Evolutionary conservation across 2,888 invertebrate species (phyloP), one percentile per base, ranked within the genome.

Genomic region (Cyrtodaria siliqua): DNA sequence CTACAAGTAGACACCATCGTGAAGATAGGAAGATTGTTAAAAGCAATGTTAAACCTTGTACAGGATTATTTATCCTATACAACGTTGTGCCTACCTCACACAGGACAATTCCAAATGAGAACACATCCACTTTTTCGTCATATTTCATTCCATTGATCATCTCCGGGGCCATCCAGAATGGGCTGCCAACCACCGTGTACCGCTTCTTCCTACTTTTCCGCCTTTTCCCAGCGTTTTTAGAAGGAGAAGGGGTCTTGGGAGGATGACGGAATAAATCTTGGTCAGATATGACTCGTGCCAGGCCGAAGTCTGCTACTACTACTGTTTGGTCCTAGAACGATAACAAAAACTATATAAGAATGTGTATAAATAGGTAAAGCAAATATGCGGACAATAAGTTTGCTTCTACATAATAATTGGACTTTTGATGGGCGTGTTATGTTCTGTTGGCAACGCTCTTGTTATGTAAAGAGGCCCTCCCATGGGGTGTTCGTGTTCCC

Each of bases 151-250:
- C 98, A 92, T 97, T 97, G 97, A 98, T 97, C 98, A 98, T 98
- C 93, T 98, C 98, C 0, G 98, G 98, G 0, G 98, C 98, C 98
- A 98, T 98, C 98, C 98, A 98, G 93, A 98, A 98, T 0, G 98
- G 98, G 94, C 97, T 98, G 1, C 98, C 98, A 0, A 98, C 98
- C 29, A 98, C 98, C 0, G 98, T 98, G 92, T 98, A 98, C 16
- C 98, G 94, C 91, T 98, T 98, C 85, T 97, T 95, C 0, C 97
- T 94, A 86, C 96, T 95, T 57, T 95, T 94, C 57, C 95, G 95
- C 74, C 96, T 95, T 26, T 78, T 77, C 0, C 67, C 72, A 0
- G 68, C n/a, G 40, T 50, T 62, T 57, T 60, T 83, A 2, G 61
- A 57, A 4, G 76, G 61, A 20, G 73, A 63, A 6, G 79, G 67